Evolutionary conservation across 2,888 invertebrate species (phyloP).

Genomic region (Tuberolachnus salignus): DNA sequence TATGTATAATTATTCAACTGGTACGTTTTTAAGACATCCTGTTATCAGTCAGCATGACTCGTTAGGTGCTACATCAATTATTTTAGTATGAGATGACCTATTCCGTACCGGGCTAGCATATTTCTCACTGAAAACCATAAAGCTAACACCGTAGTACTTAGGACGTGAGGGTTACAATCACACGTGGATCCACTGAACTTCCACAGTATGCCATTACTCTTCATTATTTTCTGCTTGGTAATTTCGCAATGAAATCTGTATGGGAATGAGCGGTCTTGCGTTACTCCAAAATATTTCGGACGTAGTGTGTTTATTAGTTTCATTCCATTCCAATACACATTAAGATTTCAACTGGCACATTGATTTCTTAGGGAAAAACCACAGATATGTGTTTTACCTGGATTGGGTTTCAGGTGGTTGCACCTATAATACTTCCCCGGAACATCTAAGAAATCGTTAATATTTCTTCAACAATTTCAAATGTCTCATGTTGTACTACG

Average conservation of each 20-base stretch:
- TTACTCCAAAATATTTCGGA: conserved; percentile 58
- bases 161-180: conserved; percentile 4
- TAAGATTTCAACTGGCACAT: background rate
- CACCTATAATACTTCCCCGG: conserved; percentile 29
- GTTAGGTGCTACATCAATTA: conserved; percentile 45
- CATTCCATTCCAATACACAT: no score
- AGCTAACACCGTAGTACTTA: conserved; percentile 53
- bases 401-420: conserved; percentile 26
- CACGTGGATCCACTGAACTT: conserved; percentile 49
- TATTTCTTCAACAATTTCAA: conserved; percentile 41
- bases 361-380: conserved; percentile 8
- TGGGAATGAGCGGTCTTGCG: conserved; percentile 58
- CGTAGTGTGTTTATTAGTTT: no score
- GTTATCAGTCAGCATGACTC: conserved; percentile 49
- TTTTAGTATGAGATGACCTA: conserved; percentile 53
- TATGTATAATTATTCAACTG: conserved; percentile 51
- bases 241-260: conserved; percentile 57
- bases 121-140: conserved; percentile 55
- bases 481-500: conserved; percentile 17
- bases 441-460: conserved; percentile 19
- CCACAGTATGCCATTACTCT: conserved; percentile 58
- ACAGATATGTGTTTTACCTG: conserved; percentile 28
- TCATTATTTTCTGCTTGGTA: conserved; percentile 51
- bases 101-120: conserved; percentile 56
- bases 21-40: conserved; percentile 53